These are phyloP conservation scores for Lepus timidus DNA, from an alignment of 2,113 vertebrate species.

Conservation along the genomic window DNA sequence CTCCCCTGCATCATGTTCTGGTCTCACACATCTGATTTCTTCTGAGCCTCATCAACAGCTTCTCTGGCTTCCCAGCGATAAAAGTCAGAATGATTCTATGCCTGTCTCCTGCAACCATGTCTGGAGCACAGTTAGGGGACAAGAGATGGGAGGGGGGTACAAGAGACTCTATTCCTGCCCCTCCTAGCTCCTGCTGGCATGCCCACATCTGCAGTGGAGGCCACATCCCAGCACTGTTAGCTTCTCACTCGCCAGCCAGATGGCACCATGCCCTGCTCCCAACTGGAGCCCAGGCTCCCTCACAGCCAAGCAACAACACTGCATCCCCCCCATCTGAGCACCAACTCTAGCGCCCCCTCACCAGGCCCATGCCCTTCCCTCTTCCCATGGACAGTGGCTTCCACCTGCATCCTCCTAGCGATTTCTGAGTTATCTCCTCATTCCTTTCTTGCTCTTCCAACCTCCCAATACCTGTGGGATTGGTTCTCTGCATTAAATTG, in stretches of 20 bases:
- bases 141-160: no score
- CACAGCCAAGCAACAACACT: neutral
- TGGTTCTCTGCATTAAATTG: neutral
- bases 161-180: neutral
- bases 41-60: neutral
- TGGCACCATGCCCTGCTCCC: neutral
- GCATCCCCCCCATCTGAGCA: neutral
- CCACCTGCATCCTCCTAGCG: neutral
- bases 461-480: neutral
- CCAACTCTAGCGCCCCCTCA: neutral
- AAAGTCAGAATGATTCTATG: neutral
- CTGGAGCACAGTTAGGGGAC: neutral
- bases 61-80: neutral
- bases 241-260: no score
- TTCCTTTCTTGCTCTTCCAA: neutral
- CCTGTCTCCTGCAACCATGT: neutral
- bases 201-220: no score
- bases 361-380: neutral
- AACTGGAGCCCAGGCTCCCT: neutral
- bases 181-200: neutral
- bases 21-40: neutral
- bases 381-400: no score
- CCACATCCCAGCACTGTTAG: no score
- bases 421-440: neutral
- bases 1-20: neutral